Evolutionary conservation across 1,140 invertebrate genomes (phyloP), one percentile per base, ranked within the genome.

Genomic region (Formica selysi): DNA sequence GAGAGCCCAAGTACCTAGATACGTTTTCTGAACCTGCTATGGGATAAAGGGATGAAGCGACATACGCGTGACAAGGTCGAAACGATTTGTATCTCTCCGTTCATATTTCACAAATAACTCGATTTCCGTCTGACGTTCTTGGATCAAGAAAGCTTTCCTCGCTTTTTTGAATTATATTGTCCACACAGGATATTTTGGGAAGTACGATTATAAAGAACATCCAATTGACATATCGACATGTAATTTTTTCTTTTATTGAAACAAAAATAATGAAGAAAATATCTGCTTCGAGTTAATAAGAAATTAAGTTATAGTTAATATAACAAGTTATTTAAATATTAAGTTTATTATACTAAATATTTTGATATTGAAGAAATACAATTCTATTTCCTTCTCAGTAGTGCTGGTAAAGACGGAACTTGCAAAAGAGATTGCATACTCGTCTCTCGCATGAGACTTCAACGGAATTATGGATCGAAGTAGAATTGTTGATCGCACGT

Each of bases 1-100:
- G 65, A 81, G 89, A 87, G 83, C 64, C 88, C 80, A 84, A 90
- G 87, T 87, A 89, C 81, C 90, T 91, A 87, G 89, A 91, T 89
- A 76, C 86, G 88, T 90, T 86, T 91, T 92, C 89, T 73, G 84
- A 91, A 92, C 91, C 92, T 93, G 92, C 88, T 92, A 89, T 86
- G 87, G 87, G 76, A 89, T 88, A 89, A 90, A 92, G 91, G 71
- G 89, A 87, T 91, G 90, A 91, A 89, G 85, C 89, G 73, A 85
- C 80, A 38, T 61, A 61, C 54, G 78, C 87, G 88, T 89, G 81
- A 91, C 80, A 87, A 86, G 48, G 81, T 51, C 41, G 48, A 80
- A 65, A 70, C 76, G 29, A 71, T 44, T n/a, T n/a, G 65, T 68
- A 61, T 64, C 38, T 61, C 13, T 76, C 64, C 44, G 36, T 36